Conservation (phyloP, 1,140 invertebrate species). For the Papilio glaucus region DNA sequence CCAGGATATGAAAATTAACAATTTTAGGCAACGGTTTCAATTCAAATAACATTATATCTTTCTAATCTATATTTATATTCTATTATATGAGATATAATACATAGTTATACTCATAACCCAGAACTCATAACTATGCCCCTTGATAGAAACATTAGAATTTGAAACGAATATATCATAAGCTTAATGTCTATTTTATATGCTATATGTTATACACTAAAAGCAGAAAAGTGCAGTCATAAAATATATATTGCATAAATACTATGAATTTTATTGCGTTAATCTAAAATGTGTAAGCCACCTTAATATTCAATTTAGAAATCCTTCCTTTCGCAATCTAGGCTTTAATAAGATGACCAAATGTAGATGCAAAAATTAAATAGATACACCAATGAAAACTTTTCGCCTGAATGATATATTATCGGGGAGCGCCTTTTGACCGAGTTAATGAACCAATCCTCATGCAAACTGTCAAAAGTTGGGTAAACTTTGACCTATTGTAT, state of each 20-base stretch:
- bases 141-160: too few relatives aligned
- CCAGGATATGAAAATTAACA: too few relatives aligned
- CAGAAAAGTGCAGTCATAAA: background rate
- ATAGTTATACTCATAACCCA: too few relatives aligned
- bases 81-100: background rate
- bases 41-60: too few relatives aligned
- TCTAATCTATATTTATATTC: background rate
- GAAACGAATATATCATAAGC: too few relatives aligned
- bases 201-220: too few relatives aligned
- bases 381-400: slow-evolving; percentile 28
- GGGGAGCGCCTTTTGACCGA: slow-evolving; percentile 43
- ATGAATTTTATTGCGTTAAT: background rate
- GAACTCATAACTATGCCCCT: too few relatives aligned
- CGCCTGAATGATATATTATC: slow-evolving; percentile 41
- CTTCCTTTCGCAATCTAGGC: slow-evolving; percentile 2
- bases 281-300: background rate
- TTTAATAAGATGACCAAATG: slow-evolving; percentile 9
- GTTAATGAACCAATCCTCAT: slow-evolving; percentile 42
- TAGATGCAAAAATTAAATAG: background rate
- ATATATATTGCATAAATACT: background rate
- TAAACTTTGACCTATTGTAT: slow-evolving; percentile 52
- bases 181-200: too few relatives aligned
- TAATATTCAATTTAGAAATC: slow-evolving; percentile 5
- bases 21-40: too few relatives aligned
- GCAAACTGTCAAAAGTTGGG: slow-evolving; percentile 49